Evolutionary conservation across 92 coral and sea anemone species (phyloP), one percentile per base, ranked within the genome.

Genomic region (Siderastrea siderea): DNA sequence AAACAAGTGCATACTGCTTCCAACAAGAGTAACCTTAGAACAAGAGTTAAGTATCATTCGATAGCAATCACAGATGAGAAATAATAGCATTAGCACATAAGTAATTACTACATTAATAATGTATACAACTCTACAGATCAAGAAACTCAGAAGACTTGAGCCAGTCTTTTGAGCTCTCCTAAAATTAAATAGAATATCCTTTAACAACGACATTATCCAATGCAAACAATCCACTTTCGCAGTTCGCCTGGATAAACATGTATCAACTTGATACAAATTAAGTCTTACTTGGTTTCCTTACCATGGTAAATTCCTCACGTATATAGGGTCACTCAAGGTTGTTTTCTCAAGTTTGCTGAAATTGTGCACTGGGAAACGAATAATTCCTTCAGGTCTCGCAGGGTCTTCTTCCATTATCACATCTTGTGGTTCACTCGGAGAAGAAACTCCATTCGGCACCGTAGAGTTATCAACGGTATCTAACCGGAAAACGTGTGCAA

Each of bases 271-370:
- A 11, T 68, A 45, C n/a, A 67, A 67, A 38, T 9, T 43, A 67
- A 47, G 2, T 15, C 12, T 68, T 64, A 64, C 3, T 63, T 79
- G 58, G 46, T n/a, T 8, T 68, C 73, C 97, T 88, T 88, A 97
- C 99, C 99, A 97, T 88, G 99, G 99, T 52, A 97, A 88, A 94
- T 97, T 97, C 79, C 99, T 92, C 78, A 96, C 98, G 79, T 70
- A 94, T 38, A 97, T 91, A 10, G 99, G 98, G 15, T 97, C 99
- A 65, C 99, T 97, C 77, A 97, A 90, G 38, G 90, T 89, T 3
- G 96, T 93, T 75, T 97, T 96, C 63, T 97, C 97, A 71, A 97
- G 86, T 90, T 91, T 96, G 82, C 98, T 92, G 79, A 97, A 97
- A 79, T 95, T 94, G 68, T 61, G 80, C 63, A 97, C 98, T 2